A percentile compares a stretch with the other conserved stretches of the same genome.
These are phyloP conservation scores for Propsilocerus akamusi DNA, from an alignment of 1,140 invertebrate species.

Conservation along the genomic window DNA sequence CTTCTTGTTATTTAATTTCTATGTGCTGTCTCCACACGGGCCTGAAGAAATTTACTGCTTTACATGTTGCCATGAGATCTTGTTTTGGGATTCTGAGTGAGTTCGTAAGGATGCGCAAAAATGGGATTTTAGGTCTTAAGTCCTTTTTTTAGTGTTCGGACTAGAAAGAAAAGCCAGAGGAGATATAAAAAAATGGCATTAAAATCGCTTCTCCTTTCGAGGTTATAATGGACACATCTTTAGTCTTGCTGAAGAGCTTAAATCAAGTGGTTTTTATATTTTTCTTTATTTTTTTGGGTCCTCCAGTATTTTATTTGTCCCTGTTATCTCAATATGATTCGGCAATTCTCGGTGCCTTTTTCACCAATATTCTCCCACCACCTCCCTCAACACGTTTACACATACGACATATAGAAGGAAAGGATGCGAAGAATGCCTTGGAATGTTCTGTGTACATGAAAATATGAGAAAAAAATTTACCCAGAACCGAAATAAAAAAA, in stretches of 20 bases:
- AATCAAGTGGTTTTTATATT: constrained; percentile 3
- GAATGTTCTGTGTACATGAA: neutral
- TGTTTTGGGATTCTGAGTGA: too few species aligned
- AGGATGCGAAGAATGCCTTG: neutral
- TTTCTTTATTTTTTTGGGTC: neutral
- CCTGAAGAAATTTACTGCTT: neutral
- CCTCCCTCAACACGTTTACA: neutral
- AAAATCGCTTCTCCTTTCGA: neutral
- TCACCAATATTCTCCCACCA: neutral
- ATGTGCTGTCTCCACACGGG: too few species aligned
- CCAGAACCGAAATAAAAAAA: too few species aligned
- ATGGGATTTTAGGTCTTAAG: neutral
- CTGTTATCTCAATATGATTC: neutral
- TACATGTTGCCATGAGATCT: neutral
- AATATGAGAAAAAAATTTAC: neutral
- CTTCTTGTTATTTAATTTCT: too few species aligned
- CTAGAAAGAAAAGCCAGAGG: neutral
- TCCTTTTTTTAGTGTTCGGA: neutral
- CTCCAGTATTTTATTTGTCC: neutral
- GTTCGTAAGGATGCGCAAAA: neutral
- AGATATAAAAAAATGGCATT: neutral
- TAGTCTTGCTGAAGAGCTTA: constrained; percentile 1
- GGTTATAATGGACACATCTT: constrained; percentile 4
- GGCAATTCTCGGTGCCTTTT: neutral
- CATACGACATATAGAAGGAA: neutral